Base-by-base conservation (phyloP, 2,113 vertebrate species). In the Lagenorhynchus albirostris region DNA sequence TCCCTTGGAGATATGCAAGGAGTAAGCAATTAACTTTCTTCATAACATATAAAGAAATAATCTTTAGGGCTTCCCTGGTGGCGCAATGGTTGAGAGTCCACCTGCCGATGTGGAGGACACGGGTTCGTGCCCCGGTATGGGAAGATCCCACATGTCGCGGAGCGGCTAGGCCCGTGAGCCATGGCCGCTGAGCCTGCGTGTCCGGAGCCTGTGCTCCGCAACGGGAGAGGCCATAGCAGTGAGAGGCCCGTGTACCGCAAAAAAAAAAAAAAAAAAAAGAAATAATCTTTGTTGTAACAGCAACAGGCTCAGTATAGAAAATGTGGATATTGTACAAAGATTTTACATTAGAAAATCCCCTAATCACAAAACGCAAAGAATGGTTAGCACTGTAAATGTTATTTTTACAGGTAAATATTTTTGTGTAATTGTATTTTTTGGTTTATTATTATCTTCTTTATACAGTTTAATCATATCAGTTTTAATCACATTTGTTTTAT, bases 81-180 rank as follows among this genome's bases (percentile, higher is more conserved):
- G 44, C 44, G 2, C 44, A 44, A 8, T 44, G 1, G 44, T 44
- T 44, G 44, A 44, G 8, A 44, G 44, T 44, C 44, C 8, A 0
- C 44, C 44, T 44, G 44, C 44, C 44, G 8, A 44, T 38, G 38
- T 38, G 1, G 38, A 38, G 38, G 38, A 38, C 38, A 38, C 38
- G 0, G 38, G 38, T 38, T 44, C 6, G 44, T 9, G 44, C 44
- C 44, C 44, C 44, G 1, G 44, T 44, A 0, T 0, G 8, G 44
- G 44, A 44, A 44, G 44, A 44, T 44, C 44, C 44, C 44, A 44
- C 44, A 44, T 44, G 44, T 5, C 44, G 44, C 0, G 44, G 44
- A 44, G 44, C 44, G 44, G 8, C 1, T 44, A 2, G 44, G 8
- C 44, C 44, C 44, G 0, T 44, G 8, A 44, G 44, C 1, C 44